These are phyloP conservation scores for Dasypolia templi DNA, from an alignment of 2,888 invertebrate species.

Conservation along the genomic window DNA sequence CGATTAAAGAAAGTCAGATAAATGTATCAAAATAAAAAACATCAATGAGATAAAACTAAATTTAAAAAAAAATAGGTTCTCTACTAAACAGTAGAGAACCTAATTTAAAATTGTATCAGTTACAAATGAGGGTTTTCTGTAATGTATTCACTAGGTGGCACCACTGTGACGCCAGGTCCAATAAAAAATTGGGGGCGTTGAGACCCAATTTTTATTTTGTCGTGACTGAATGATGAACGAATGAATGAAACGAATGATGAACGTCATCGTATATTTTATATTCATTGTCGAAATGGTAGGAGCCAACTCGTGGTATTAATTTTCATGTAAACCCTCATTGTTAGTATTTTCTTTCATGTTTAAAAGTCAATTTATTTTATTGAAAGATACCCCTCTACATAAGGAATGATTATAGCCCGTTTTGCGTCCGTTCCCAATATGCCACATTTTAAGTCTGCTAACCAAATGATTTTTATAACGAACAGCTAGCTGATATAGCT, in stretches of 20 bases:
- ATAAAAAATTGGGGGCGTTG: no score
- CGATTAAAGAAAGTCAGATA: not conserved
- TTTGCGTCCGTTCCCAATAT: constrained; percentile 11
- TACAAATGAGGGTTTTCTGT: not conserved
- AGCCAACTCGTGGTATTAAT: not conserved
- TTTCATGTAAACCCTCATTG: not conserved
- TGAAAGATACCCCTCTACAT: no score
- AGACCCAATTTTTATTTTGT: not conserved
- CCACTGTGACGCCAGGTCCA: not conserved
- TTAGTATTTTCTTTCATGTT: not conserved
- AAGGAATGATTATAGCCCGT: not conserved
- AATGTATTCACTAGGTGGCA: not conserved
- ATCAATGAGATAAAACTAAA: not conserved
- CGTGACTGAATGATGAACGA: not conserved
- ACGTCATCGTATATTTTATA: not conserved
- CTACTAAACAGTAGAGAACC: no score
- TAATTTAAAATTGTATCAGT: not conserved
- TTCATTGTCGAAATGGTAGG: not conserved
- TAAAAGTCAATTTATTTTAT: not conserved
- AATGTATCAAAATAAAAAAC: no score
- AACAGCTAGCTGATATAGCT: constrained; percentile 37
- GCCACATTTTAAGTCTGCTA: constrained; percentile 35
- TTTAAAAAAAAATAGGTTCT: no score
- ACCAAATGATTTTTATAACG: constrained; percentile 37
- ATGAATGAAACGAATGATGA: not conserved